phyloP scores from a whole-genome alignment of 2,797 vertebrate species.

The Diglossa cyanea region DNA sequence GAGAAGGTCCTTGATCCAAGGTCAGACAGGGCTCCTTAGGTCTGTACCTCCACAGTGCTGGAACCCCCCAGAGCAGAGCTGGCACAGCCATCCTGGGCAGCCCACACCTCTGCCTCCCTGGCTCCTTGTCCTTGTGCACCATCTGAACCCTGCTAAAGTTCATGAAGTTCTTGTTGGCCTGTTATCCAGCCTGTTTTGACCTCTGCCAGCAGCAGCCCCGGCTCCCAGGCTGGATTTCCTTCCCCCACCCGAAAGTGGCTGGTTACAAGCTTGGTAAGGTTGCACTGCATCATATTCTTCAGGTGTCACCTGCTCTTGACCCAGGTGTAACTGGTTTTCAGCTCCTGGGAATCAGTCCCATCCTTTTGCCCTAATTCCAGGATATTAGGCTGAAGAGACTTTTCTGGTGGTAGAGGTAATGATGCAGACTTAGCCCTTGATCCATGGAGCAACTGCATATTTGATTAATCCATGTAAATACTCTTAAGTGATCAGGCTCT shows the following conservation, averaged over 20 bases:
- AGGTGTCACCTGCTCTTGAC: neutral
- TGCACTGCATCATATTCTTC: neutral
- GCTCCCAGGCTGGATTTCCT: neutral
- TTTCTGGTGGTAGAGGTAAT: neutral
- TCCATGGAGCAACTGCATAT: neutral
- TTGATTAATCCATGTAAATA: neutral
- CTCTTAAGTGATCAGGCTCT: neutral
- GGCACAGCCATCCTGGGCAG: neutral
- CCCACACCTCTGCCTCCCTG: neutral
- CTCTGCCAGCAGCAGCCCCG: neutral
- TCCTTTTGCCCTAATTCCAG: neutral
- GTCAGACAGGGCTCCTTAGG: neutral
- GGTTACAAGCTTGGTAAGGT: neutral
- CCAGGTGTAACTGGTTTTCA: neutral
- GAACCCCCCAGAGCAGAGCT: accelerated
- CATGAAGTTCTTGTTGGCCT: accelerated
- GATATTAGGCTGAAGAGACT: neutral
- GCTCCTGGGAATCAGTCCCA: neutral
- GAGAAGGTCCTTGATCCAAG: neutral
- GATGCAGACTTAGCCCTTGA: neutral
- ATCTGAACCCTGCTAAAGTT: accelerated
- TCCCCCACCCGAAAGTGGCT: neutral
- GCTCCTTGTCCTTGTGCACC: neutral
- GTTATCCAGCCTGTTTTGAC: neutral
- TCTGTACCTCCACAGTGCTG: neutral